Percentiles rank a stretch among this genome's conserved stretches.
These are phyloP conservation scores for Rhadina sibilatrix DNA, from an alignment of 2,113 vertebrate genomes.

Conservation along the genomic window DNA sequence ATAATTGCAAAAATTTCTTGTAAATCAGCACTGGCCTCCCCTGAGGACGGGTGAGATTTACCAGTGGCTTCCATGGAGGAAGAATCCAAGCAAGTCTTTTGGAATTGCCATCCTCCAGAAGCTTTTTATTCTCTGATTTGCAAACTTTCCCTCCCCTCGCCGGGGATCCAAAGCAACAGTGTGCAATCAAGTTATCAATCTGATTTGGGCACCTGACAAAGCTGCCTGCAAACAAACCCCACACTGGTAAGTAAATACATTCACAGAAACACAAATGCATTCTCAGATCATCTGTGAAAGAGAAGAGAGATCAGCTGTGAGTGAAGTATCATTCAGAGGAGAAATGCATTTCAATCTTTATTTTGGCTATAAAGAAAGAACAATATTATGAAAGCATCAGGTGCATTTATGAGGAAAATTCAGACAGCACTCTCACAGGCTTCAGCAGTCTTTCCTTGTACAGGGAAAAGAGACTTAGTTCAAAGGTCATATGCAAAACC, in stretches of 20 bases:
- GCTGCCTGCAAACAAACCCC: background rate
- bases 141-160: background rate
- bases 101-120: background rate
- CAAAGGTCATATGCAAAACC: background rate
- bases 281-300: background rate
- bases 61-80: background rate
- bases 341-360: background rate
- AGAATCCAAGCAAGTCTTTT: background rate
- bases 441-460: background rate
- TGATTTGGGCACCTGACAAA: background rate
- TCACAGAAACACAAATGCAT: background rate
- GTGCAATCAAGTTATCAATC: background rate
- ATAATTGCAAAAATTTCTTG: background rate
- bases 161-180: background rate
- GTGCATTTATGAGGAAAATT: background rate
- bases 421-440: background rate
- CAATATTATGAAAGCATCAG: conserved; percentile 4
- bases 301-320: background rate
- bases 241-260: conserved; percentile 10
- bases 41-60: background rate
- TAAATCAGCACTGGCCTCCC: background rate
- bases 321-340: background rate
- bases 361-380: background rate
- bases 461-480: background rate
- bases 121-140: background rate